A percentile compares a stretch with the other conserved stretches of the same genome.
Evolutionary conservation across 2,113 vertebrate species (phyloP).

Genomic region (Penelope pileata): DNA sequence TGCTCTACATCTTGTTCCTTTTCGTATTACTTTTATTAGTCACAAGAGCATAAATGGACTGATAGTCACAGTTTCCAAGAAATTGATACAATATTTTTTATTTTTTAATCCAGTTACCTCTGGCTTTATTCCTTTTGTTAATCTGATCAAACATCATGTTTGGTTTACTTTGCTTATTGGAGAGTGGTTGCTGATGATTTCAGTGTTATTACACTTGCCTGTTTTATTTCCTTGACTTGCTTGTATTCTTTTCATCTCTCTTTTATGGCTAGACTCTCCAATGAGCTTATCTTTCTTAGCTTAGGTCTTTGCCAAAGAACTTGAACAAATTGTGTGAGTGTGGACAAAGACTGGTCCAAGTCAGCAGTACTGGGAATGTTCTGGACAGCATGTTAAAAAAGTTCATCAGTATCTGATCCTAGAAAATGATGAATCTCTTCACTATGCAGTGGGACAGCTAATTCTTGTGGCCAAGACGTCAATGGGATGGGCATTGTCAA

Average conservation of each 20-base stretch:
- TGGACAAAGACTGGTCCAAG: background rate
- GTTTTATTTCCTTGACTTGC: background rate
- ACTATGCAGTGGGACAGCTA: background rate
- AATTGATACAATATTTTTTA: background rate
- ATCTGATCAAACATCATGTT: background rate
- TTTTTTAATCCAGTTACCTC: background rate
- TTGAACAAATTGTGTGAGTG: background rate
- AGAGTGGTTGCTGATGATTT: background rate
- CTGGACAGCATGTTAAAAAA: background rate
- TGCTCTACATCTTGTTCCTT: conserved; percentile 25
- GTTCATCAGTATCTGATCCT: background rate
- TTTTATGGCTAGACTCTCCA: background rate
- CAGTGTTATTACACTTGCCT: background rate
- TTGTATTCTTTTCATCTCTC: background rate
- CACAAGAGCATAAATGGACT: background rate
- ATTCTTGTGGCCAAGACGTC: background rate
- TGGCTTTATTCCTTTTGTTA: background rate
- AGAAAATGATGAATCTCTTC: background rate
- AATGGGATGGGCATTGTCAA: rapidly evolving
- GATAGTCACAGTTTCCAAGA: background rate
- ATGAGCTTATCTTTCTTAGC: background rate
- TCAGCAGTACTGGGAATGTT: background rate
- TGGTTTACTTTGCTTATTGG: background rate
- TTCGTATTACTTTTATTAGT: background rate
- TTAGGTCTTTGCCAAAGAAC: background rate